Conservation (phyloP, 2,113 vertebrate species). For the Panthera tigris region DNA sequence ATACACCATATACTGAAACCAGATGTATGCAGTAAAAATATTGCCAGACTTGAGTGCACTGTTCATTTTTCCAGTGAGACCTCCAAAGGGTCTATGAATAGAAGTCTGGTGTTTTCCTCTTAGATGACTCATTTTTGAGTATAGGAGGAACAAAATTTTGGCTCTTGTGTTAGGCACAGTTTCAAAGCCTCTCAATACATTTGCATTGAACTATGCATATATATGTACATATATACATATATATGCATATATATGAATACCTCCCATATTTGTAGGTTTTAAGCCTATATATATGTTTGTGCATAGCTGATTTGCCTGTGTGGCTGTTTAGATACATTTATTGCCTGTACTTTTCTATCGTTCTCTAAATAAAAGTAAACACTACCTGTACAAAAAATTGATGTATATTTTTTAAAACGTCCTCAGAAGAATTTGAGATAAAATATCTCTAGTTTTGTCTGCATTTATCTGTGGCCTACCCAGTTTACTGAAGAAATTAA, state of each 20-base stretch:
- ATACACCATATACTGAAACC: conserved; percentile 59
- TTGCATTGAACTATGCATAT: not conserved
- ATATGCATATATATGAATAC: not conserved
- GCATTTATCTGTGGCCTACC: not conserved
- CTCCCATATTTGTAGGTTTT: not conserved
- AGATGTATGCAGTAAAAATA: conserved; percentile 77
- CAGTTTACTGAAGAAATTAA: not conserved
- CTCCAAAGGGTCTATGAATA: conserved; percentile 81
- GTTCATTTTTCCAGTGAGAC: conserved; percentile 81
- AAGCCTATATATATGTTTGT: not conserved
- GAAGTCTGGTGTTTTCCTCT: conserved; percentile 73
- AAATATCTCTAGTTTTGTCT: not conserved
- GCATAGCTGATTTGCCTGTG: not conserved
- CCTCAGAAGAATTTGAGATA: not conserved
- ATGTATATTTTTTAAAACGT: not conserved
- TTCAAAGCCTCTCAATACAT: conserved; percentile 36
- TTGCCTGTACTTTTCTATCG: not conserved
- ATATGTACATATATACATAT: not conserved
- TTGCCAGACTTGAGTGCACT: conserved; percentile 78
- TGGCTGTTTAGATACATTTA: conserved; percentile 12
- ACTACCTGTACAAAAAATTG: not conserved
- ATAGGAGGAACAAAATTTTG: conserved; percentile 53
- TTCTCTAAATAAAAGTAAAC: conserved; percentile 21
- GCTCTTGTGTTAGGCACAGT: conserved; percentile 45
- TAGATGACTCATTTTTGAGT: conserved; percentile 77